Conservation (phyloP, 2,888 invertebrate genomes). For the Galerucella pusilla region DNA sequence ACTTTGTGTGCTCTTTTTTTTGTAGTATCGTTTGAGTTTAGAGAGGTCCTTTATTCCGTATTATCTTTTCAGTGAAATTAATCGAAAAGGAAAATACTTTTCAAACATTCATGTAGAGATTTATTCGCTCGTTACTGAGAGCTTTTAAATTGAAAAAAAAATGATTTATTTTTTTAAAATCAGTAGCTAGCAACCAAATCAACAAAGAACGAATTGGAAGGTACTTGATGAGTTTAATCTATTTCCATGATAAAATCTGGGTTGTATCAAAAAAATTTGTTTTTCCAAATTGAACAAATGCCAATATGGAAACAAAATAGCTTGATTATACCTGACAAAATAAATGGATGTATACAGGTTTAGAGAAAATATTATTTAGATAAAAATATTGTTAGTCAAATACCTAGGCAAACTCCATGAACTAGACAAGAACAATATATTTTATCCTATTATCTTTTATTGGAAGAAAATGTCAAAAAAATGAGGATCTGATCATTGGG, state of each 20-base stretch:
- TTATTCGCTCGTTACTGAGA: constrained; percentile 19
- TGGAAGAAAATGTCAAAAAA: too few relatives aligned
- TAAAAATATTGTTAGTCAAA: too few relatives aligned
- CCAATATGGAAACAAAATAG: not conserved
- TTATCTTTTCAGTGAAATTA: constrained; percentile 5
- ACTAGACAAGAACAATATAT: too few relatives aligned
- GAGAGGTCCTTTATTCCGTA: not conserved
- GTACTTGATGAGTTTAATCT: constrained; percentile 3
- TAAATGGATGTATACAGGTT: too few relatives aligned
- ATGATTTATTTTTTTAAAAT: not conserved
- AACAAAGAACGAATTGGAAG: not conserved
- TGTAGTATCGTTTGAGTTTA: not conserved
- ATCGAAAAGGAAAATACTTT: constrained; percentile 8
- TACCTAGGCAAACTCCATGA: too few relatives aligned
- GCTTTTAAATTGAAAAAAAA: constrained; percentile 21
- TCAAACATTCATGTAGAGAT: constrained; percentile 16
- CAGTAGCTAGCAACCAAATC: not conserved
- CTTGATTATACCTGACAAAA: not conserved
- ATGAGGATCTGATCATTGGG: too few relatives aligned
- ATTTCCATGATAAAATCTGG: not conserved
- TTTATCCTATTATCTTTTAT: too few relatives aligned
- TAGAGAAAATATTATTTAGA: too few relatives aligned
- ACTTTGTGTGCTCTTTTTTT: not conserved
- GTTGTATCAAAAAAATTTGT: not conserved
- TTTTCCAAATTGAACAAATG: not conserved